A percentile compares a stretch with the other conserved stretches of the same genome.
Conservation (phyloP, 1,140 invertebrate genomes). For the Parasteatoda tepidariorum region DNA sequence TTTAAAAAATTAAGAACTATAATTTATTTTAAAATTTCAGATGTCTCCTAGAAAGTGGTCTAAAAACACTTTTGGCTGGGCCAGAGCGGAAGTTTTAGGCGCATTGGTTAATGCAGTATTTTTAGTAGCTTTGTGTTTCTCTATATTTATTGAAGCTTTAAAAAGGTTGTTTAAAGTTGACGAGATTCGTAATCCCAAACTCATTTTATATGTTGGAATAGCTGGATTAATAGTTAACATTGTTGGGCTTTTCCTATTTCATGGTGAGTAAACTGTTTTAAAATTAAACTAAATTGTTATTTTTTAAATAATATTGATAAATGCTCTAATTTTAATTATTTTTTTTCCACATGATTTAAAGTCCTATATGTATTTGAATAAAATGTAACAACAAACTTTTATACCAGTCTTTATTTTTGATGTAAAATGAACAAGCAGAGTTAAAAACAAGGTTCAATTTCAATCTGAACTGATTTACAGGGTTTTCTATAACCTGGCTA, state of each 20-base stretch:
- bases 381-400: too few species aligned
- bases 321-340: not conserved
- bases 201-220: conserved; percentile 72
- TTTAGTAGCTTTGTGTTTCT: conserved; percentile 73
- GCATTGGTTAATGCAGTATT: conserved; percentile 74
- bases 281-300: too few species aligned
- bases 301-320: not conserved
- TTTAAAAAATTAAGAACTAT: not conserved
- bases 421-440: too few species aligned
- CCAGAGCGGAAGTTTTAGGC: conserved; percentile 73
- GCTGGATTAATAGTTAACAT: conserved; percentile 72
- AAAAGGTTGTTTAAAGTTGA: conserved; percentile 67
- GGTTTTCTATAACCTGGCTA: too few species aligned
- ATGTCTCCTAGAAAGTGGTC: conserved; percentile 66
- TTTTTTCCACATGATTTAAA: too few species aligned
- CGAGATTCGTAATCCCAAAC: conserved; percentile 74
- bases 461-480: too few species aligned
- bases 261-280: conserved; percentile 62
- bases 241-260: conserved; percentile 72
- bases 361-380: too few species aligned
- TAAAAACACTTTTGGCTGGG: conserved; percentile 74
- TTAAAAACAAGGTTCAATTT: too few species aligned
- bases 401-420: too few species aligned
- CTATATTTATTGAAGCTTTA: conserved; percentile 72
- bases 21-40: conserved; percentile 37